Conservation (phyloP, 2,888 invertebrate genomes). For the Deladenus siricidicola region DNA sequence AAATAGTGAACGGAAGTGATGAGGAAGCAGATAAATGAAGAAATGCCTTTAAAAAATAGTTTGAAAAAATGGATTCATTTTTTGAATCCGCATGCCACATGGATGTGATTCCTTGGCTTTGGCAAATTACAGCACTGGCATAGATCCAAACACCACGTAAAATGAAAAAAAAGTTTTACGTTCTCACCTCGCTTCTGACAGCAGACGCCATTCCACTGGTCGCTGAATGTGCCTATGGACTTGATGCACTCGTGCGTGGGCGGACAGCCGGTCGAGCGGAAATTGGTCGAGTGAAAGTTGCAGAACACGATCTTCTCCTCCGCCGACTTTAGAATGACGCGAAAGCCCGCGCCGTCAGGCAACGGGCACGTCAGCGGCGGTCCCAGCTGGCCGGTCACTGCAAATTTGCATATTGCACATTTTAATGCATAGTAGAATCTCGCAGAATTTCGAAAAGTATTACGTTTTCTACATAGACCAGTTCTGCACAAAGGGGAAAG, state of each 20-base stretch:
- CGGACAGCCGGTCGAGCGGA: constrained; percentile 25
- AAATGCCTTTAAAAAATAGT: too few species aligned
- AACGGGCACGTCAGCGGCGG: constrained; percentile 47
- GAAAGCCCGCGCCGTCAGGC: constrained; percentile 42
- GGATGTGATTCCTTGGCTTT: too few species aligned
- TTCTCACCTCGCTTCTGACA: constrained; percentile 36
- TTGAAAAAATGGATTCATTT: too few species aligned
- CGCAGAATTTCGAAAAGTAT: too few species aligned
- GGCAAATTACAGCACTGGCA: too few species aligned
- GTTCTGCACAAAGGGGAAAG: too few species aligned
- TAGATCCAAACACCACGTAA: too few species aligned
- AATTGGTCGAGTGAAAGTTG: not conserved
- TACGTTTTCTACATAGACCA: too few species aligned
- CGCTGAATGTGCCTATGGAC: constrained; percentile 32
- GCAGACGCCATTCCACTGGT: constrained; percentile 38
- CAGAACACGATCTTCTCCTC: constrained; percentile 29
- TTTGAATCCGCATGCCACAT: too few species aligned
- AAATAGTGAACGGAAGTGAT: too few species aligned
- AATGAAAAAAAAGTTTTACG: not conserved
- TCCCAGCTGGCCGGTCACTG: constrained; percentile 43
- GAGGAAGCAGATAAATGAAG: too few species aligned
- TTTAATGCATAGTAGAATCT: too few species aligned
- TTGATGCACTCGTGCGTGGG: constrained; percentile 42
- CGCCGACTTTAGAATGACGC: constrained; percentile 24
- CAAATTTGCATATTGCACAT: constrained; percentile 17